Percentiles rank a stretch among this genome's conserved stretches.
phyloP scores from a whole-genome alignment of 2,888 invertebrate species.

The Pomacea canaliculata region DNA sequence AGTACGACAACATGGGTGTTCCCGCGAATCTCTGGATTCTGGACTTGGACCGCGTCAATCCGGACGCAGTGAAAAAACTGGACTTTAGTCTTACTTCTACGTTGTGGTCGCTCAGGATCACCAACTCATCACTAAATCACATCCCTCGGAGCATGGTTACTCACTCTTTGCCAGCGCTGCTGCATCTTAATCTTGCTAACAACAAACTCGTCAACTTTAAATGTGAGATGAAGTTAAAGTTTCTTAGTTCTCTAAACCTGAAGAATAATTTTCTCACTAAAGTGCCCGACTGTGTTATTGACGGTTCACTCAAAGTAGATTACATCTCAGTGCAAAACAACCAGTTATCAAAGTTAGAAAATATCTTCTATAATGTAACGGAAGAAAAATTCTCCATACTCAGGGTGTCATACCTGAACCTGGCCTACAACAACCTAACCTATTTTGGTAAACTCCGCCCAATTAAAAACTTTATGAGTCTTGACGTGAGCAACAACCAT shows the following conservation, averaged over 20 bases:
- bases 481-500: conserved; percentile 27
- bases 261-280: conserved; percentile 4
- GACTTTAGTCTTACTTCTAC: not conserved
- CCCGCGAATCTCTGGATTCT: conserved; percentile 19
- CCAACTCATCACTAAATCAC: not conserved
- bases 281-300: conserved; percentile 10
- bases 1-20: not conserved
- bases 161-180: not conserved
- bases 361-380: not conserved
- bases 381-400: conserved; percentile 6
- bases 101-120: conserved; percentile 6
- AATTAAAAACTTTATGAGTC: conserved; percentile 3
- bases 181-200: not conserved
- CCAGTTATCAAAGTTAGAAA: not conserved
- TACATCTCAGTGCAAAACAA: conserved; percentile 18
- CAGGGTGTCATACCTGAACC: conserved; percentile 17
- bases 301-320: conserved; percentile 1
- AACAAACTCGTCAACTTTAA: not conserved
- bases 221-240: conserved; percentile 1
- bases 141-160: not conserved
- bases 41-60: not conserved
- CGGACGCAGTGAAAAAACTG: not conserved
- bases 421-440: conserved; percentile 27
- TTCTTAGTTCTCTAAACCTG: conserved; percentile 15
- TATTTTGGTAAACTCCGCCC: conserved; percentile 15